These are phyloP conservation scores for Machimus atricapillus DNA, from an alignment of 2,888 invertebrate genomes.

Conservation along the genomic window DNA sequence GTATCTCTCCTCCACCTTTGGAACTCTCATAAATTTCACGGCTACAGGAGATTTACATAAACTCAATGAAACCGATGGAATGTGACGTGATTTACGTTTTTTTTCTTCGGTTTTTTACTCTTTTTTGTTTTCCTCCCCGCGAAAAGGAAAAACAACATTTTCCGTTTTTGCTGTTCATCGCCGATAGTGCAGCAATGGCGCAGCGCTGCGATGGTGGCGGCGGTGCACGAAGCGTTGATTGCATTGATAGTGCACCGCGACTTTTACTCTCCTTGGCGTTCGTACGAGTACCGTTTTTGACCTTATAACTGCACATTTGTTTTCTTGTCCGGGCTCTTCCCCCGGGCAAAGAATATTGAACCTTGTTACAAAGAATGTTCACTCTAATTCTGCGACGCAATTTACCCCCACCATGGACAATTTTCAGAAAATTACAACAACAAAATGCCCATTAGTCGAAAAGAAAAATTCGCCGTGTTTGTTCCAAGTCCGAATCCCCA, in stretches of 20 bases:
- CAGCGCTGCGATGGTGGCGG: neutral
- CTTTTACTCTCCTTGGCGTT: constrained; percentile 32
- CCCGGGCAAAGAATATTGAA: too few relatives aligned
- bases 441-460: too few relatives aligned
- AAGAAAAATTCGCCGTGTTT: too few relatives aligned
- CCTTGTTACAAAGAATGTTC: too few relatives aligned
- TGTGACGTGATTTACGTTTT: constrained; percentile 9
- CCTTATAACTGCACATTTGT: constrained; percentile 26
- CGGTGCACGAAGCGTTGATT: constrained; percentile 10
- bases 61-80: constrained; percentile 36
- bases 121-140: neutral
- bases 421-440: too few relatives aligned
- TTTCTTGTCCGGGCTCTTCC: constrained; percentile 3
- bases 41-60: constrained; percentile 35
- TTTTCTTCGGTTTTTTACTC: neutral
- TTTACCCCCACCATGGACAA: too few relatives aligned
- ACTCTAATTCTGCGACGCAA: too few relatives aligned
- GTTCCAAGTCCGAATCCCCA: too few relatives aligned
- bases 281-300: constrained; percentile 24
- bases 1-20: constrained; percentile 19
- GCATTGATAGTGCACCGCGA: constrained; percentile 8
- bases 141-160: constrained; percentile 1
- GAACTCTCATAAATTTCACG: constrained; percentile 33
- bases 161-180: neutral
- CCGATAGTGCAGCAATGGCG: neutral